Evolutionary conservation across 2,797 vertebrate species (phyloP).

Genomic region (Molossus alvarezi): DNA sequence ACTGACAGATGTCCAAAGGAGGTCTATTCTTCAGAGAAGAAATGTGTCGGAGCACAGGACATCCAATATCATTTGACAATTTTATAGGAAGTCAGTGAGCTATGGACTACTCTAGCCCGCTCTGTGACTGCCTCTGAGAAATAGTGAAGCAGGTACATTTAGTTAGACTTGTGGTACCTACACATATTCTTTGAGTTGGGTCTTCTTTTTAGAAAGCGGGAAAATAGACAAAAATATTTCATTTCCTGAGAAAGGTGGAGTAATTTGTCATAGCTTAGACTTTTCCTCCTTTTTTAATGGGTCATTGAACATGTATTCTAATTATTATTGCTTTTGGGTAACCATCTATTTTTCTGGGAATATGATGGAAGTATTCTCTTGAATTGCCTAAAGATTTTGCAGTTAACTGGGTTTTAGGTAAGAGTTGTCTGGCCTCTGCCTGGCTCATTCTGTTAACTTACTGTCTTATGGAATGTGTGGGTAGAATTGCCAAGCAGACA

Average conservation of each 20-base stretch:
- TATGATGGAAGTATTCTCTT: not conserved
- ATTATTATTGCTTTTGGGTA: conserved; percentile 49
- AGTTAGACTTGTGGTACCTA: not conserved
- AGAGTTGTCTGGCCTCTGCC: not conserved
- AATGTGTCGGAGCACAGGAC: not conserved
- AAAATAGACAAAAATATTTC: conserved; percentile 3
- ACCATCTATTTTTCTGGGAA: conserved; percentile 13
- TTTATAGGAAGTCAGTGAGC: conserved; percentile 33
- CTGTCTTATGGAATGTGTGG: not conserved
- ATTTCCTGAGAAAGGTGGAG: not conserved
- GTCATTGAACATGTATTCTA: conserved; percentile 42
- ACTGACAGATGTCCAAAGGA: not conserved
- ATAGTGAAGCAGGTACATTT: not conserved
- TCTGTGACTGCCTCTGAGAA: not conserved
- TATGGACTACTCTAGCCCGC: not conserved
- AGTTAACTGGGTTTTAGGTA: not conserved
- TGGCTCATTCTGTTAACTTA: not conserved
- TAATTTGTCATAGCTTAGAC: conserved; percentile 17
- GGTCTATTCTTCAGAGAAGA: not conserved
- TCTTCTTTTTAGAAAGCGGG: not conserved
- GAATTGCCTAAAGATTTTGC: not conserved
- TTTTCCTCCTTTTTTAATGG: not conserved
- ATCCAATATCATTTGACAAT: not conserved
- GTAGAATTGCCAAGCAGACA: not conserved
- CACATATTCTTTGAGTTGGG: not conserved